Evolutionary conservation across 1,140 invertebrate species (phyloP), one percentile per base, ranked within the genome.

Genomic region (Prorops nasuta): DNA sequence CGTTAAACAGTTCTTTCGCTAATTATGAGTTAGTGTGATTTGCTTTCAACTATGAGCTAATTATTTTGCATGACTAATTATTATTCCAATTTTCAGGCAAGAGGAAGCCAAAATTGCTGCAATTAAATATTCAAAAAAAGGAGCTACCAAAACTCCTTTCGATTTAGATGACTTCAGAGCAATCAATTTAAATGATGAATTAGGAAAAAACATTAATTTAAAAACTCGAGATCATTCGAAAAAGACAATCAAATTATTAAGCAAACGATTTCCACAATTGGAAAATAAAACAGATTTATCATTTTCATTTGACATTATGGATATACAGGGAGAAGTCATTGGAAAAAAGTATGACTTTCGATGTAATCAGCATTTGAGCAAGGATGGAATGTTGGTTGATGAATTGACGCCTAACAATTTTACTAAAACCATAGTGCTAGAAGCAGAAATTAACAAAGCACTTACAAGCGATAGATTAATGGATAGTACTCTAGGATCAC

Each of bases 301-400:
- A 36, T 44, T 58, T 7, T 24, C 58, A 0, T 63, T 67, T 44
- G 49, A 71, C 6, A 49, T 72, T 12, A 52, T 63, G 4, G 70
- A 74, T 54, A 40, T 64, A 20, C 42, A 68, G 16, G 67, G 65
- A 16, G 72, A 75, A 54, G 15, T 58, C 1, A 67, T 74, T 28
- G 73, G 73, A 2, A 76, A 70, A 35, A 77, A 75, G 64, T 77
- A 76, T 49, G 60, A 71, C 35, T 75, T 40, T 18, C 69, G 68
- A 12, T 67, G 68, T 31, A 71, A 72, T 48, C 60, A 71, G 35
- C 51, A 63, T 36, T 36, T 71, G 19, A 69, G 59, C 32, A 54
- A 41, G 32, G 47, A 44, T 38, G 59, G 62, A 18, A 59, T 69
- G 57, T 28, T 70, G 14, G 55, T 67, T 0, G 67, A 71, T 31